These are phyloP conservation scores for Ceratina japonica DNA, from an alignment of 1,140 invertebrate species.

Conservation along the genomic window DNA sequence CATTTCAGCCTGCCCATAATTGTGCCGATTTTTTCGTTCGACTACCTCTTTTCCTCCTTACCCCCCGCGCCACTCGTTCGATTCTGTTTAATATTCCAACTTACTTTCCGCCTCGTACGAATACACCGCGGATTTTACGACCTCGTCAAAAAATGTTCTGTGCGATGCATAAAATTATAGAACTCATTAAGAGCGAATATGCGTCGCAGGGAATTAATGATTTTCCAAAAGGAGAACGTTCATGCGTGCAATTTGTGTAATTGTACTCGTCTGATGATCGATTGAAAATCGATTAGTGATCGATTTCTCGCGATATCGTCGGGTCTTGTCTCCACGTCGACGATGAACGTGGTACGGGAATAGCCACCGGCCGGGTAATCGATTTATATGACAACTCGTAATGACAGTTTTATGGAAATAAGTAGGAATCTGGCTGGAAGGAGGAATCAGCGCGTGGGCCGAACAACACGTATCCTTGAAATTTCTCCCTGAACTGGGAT, in stretches of 20 bases:
- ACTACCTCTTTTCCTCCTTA: background rate
- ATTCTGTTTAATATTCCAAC: background rate
- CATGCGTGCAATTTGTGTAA: background rate
- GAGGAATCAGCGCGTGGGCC: conserved; percentile 42
- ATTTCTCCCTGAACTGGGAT: conserved; percentile 76
- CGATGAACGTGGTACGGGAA: background rate
- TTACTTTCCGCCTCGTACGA: background rate
- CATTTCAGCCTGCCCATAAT: conserved; percentile 47
- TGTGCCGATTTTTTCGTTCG: conserved; percentile 34
- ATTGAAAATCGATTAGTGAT: too few relatives aligned
- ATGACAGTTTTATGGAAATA: background rate
- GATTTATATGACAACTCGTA: background rate
- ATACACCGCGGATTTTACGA: too few relatives aligned
- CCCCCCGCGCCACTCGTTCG: background rate
- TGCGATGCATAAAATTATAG: too few relatives aligned
- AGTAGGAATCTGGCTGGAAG: background rate
- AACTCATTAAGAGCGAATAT: too few relatives aligned
- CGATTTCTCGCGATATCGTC: too few relatives aligned
- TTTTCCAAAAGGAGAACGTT: background rate
- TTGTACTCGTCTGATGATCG: too few relatives aligned
- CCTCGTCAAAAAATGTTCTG: too few relatives aligned
- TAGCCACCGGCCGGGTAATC: background rate
- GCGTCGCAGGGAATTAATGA: too few relatives aligned
- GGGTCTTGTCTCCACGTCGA: too few relatives aligned
- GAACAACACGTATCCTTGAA: conserved; percentile 74